Base-by-base conservation (phyloP, 1,140 invertebrate species). In the Argopecten irradians region DNA sequence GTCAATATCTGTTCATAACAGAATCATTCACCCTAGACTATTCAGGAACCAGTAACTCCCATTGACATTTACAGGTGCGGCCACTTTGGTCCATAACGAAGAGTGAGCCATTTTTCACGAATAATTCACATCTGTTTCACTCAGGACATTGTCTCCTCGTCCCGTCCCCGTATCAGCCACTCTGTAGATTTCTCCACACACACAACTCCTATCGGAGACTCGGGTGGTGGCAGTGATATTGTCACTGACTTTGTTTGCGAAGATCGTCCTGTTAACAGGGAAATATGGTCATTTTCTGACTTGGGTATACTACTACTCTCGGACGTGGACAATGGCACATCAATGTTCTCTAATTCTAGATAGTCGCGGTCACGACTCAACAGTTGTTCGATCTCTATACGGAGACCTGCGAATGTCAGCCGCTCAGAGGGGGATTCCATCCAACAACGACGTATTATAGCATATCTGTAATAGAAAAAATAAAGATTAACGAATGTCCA, bases 391-490 rank as follows among this genome's bases (percentile, higher is more conserved):
- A 98, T 95, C 93, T 97, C 98, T 39, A 93, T 55, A 41, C 94
- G 91, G 11, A 95, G 92, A 88, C 97, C 96, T 83, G 97, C 97
- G 94, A 98, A 98, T 33, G 97, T 97, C 14, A 98, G 98, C 82
- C 98, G 96, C 89, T 97, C 96, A 89, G 97, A 97, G 0, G 97
- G 97, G 90, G 96, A 96, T 89, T 97, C 97, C 91, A 96, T 96
- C 98, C 98, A 98, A 95, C 98, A 98, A 91, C 97, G 96, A 43
- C 97, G 94, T 96, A 98, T 97, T 34, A 98, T 95, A 85, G 97
- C 95, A 95, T 98, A 97, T 71, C 98, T 98, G 92, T n/a, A 96
- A 95, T 86, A 89, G 82, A 85, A 82, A 83, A 91, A 39, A 83
- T 16, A 33, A 86, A 82, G 34, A 82, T 11, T 34, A 19, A 34